Evolutionary conservation across 2,797 vertebrate genomes (phyloP), one percentile per base, ranked within the genome.

Genomic region (Aythya fuligula): DNA sequence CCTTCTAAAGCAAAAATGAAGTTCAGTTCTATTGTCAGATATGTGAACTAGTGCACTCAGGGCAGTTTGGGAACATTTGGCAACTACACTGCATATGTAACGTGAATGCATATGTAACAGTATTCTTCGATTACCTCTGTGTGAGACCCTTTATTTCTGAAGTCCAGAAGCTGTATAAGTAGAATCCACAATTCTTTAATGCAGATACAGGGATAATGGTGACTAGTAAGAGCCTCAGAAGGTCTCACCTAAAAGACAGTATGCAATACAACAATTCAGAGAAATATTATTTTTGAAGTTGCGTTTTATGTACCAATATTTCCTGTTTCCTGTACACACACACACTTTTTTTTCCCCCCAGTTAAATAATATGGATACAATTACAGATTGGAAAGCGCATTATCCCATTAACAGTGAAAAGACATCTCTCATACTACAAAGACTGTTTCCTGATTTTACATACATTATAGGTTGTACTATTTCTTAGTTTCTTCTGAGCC

Each of bases 151-250:
- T 99, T 99, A 93, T 95, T 98, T 96, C 99, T 98, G 96, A 99
- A 95, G 84, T 99, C 98, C 87, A 99, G 96, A 69, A 99, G 97
- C 73, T 99, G 98, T 96, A 99, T 98, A 91, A 99, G 97, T 20
- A 99, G 97, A 93, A 99, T 24, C 99, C 99, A 99, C 56, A 99
- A 96, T 90, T 99, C 99, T 97, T 99, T 99, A 94, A 99, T 96
- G 95, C 99, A 99, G 65, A 92, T 71, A 95, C 99, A 99, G 14
- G 98, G 96, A 95, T 98, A 99, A 90, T 98, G 98, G 86, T 98
- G 97, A 97, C 91, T 98, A 87, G 66, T 97, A 92, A 99, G 96
- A 56, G 98, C 98, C 95, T 99, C 99, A 36, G 99, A 99, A 36
- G 98, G 98, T 84, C 99, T 98, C 73, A 99, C 98, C 99, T 99